Base-by-base conservation (phyloP, 2,113 vertebrate genomes). In the Spilogale gracilis region DNA sequence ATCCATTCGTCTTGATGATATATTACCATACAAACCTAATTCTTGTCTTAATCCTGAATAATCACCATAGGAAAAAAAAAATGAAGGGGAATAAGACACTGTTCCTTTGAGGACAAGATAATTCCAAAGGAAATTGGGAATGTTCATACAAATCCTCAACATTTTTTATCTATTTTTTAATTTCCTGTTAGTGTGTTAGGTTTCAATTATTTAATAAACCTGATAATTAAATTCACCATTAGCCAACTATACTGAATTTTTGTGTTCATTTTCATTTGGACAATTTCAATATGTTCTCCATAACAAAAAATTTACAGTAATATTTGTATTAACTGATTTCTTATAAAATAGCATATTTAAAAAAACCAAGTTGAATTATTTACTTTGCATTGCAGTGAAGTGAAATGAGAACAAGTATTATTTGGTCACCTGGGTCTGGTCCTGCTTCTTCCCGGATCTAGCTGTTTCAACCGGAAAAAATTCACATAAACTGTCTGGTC, bases 191-290 rank as follows among this genome's bases (percentile, higher is more conserved):
- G 9, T 86, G 20, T 85, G 38, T 84, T 96, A 32, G 4, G 54
- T 82, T 89, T 65, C 67, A 67, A 65, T 48, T 89, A 11, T 82
- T 93, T 93, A 69, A 63, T 67, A 69, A 82, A 90, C 50, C 56
- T 81, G 58, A 52, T 92, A 48, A 89, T 63, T 94, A 83, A 87
- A 94, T 71, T 85, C 32, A 48, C 8, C 60, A 32, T 6, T 5
- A 86, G 18, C 25, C 45, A 96, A 76, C 48, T 60, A 56, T 32
- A 30, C 32, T 54, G 21, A 67, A 78, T 43, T 48, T 54, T 96
- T 86, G 61, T 17, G 0, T 71, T 91, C 12, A 54, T 18, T 9
- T 3, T 78, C 25, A 79, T 83, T 32, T 30, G 8, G 43, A 30
- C 6, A 82, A 38, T 79, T 95, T 10, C 32, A 65, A 3, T 73